phyloP scores from a whole-genome alignment of 2,797 vertebrate genomes.

The Myotis pilosus region DNA sequence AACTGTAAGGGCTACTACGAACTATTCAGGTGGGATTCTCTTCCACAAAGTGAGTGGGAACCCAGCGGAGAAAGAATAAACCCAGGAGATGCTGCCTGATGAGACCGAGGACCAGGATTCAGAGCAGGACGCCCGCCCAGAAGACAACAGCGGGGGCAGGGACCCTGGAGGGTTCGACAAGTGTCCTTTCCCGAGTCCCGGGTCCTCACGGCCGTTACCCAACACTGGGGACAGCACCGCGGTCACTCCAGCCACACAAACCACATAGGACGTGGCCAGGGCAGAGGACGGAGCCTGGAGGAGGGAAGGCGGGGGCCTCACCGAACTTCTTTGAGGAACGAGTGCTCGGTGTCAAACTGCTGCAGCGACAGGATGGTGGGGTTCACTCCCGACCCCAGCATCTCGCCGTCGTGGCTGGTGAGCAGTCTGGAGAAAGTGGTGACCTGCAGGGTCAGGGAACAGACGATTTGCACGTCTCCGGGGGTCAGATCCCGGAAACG shows the following conservation, averaged over 20 bases:
- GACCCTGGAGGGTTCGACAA: rapidly evolving
- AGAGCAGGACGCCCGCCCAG: rapidly evolving
- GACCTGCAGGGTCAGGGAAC: slow-evolving; percentile 82
- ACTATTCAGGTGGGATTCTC: not conserved
- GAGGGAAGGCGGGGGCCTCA: slow-evolving; percentile 72
- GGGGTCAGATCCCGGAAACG: not conserved
- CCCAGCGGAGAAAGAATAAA: rapidly evolving
- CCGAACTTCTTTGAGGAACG: slow-evolving; percentile 94
- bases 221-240: rapidly evolving
- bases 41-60: rapidly evolving
- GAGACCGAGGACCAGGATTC: rapidly evolving
- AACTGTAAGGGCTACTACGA: rapidly evolving
- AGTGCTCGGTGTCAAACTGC: slow-evolving; percentile 95
- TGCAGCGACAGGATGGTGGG: slow-evolving; percentile 91
- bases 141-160: not conserved
- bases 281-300: rapidly evolving
- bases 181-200: rapidly evolving
- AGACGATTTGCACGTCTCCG: not conserved
- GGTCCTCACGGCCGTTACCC: rapidly evolving
- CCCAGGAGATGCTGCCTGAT: rapidly evolving
- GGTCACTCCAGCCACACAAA: rapidly evolving
- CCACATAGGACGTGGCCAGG: rapidly evolving
- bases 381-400: slow-evolving; percentile 81
- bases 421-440: slow-evolving; percentile 97
- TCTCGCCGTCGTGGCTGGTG: slow-evolving; percentile 87